These are phyloP conservation scores for Hydrozoanthus gracilis DNA, from an alignment of 92 coral and sea anemone species.

Conservation along the genomic window DNA sequence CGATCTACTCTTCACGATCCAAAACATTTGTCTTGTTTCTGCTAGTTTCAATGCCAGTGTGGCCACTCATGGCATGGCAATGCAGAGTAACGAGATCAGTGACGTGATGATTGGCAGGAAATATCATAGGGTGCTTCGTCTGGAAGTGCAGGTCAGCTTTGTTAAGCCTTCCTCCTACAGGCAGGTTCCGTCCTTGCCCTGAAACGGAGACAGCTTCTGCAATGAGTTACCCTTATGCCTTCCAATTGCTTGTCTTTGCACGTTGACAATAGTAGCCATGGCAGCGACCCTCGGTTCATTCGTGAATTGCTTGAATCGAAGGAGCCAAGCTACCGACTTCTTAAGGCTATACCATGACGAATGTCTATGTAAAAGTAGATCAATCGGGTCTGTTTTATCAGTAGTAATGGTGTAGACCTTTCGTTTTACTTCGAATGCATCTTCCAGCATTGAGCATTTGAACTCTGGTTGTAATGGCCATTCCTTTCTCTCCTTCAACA, in stretches of 20 bases:
- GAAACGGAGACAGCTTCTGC: conserved; percentile 53
- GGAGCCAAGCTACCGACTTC: conserved; percentile 62
- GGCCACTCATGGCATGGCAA: conserved; percentile 16
- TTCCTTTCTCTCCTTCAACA: no score
- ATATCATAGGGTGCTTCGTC: conserved; percentile 33
- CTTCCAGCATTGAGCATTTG: no score
- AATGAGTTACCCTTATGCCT: conserved; percentile 47
- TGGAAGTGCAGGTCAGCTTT: conserved; percentile 38
- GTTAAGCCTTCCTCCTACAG: conserved; percentile 55
- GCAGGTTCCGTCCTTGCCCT: conserved; percentile 41
- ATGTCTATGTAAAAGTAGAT: conserved; percentile 49
- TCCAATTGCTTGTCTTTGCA: conserved; percentile 51
- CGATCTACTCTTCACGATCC: conserved; percentile 64
- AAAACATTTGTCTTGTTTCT: conserved; percentile 41
- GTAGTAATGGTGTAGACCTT: conserved; percentile 1
- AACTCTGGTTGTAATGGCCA: no score
- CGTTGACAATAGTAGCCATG: conserved; percentile 48
- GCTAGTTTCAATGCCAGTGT: conserved; percentile 37
- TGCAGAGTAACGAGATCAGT: neutral
- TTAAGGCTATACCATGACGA: conserved; percentile 54
- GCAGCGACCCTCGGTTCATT: conserved; percentile 52
- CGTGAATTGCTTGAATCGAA: conserved; percentile 59
- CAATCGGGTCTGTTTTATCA: conserved; percentile 54
- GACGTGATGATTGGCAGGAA: conserved; percentile 21
- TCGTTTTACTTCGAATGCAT: neutral